Evolutionary conservation across 2,113 vertebrate species (phyloP).

Genomic region (Ciconia maguari): DNA sequence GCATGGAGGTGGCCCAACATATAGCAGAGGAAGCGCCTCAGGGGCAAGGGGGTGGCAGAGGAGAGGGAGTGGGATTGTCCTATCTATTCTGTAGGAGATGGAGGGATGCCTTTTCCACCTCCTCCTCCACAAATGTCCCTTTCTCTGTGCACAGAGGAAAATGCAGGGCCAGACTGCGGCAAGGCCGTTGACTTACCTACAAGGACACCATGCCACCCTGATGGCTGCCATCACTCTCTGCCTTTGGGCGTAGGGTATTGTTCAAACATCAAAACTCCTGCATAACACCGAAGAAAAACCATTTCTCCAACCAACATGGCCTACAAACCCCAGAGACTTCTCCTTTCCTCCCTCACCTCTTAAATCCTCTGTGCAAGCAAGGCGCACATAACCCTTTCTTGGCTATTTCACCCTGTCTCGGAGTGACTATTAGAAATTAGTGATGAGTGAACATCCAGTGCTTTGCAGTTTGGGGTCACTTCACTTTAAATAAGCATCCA

Average conservation of each 20-base stretch:
- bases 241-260: neutral
- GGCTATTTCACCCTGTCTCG: slow-evolving; percentile 13
- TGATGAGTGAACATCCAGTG: neutral
- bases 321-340: neutral
- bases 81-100: neutral
- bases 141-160: neutral
- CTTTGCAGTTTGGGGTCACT: slow-evolving; percentile 46
- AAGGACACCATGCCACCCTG: neutral
- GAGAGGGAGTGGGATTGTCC: neutral
- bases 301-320: neutral
- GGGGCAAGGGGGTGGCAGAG: neutral
- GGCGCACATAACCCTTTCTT: neutral
- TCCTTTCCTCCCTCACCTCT: neutral
- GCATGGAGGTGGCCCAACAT: neutral
- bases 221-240: neutral
- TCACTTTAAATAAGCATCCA: slow-evolving; percentile 42
- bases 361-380: neutral
- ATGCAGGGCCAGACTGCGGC: accelerated
- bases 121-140: neutral
- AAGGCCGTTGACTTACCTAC: neutral
- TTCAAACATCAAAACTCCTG: neutral
- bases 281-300: neutral
- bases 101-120: neutral
- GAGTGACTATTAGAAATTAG: neutral
- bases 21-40: neutral